These are phyloP conservation scores for Neoitamus cyanurus DNA, from an alignment of 2,888 invertebrate genomes.

Conservation along the genomic window DNA sequence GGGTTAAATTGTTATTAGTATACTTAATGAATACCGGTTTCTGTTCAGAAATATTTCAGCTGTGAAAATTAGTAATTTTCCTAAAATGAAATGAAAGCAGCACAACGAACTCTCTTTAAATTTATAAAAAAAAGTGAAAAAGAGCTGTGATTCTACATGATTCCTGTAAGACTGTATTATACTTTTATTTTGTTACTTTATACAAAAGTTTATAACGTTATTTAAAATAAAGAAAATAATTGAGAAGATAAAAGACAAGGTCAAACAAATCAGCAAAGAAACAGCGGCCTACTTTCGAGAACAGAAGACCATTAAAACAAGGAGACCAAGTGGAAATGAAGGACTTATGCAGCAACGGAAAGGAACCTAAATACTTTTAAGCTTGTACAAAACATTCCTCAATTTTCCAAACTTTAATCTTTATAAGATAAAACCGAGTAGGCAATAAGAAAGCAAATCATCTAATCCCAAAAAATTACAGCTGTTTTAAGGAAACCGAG, in stretches of 20 bases:
- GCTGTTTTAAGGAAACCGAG: constrained; percentile 49
- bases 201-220: background rate
- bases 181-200: constrained; percentile 23
- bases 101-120: constrained; percentile 29
- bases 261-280: background rate
- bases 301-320: background rate
- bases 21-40: background rate
- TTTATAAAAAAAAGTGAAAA: background rate
- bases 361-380: constrained; percentile 27
- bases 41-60: background rate
- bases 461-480: constrained; percentile 50
- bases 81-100: background rate
- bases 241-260: background rate
- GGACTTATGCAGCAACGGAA: background rate
- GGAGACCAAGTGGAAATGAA: background rate
- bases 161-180: background rate
- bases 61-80: background rate
- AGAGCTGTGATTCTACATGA: background rate
- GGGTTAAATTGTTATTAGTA: background rate
- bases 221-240: background rate
- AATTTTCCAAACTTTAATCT: constrained; percentile 25
- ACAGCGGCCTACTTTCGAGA: background rate
- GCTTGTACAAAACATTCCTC: constrained; percentile 26
- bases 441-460: constrained; percentile 52
- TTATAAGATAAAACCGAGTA: constrained; percentile 45